These are phyloP conservation scores for Eunapius fragilis DNA, from an alignment of 37 sponge, comb jelly and placozoan species.

Conservation along the genomic window DNA sequence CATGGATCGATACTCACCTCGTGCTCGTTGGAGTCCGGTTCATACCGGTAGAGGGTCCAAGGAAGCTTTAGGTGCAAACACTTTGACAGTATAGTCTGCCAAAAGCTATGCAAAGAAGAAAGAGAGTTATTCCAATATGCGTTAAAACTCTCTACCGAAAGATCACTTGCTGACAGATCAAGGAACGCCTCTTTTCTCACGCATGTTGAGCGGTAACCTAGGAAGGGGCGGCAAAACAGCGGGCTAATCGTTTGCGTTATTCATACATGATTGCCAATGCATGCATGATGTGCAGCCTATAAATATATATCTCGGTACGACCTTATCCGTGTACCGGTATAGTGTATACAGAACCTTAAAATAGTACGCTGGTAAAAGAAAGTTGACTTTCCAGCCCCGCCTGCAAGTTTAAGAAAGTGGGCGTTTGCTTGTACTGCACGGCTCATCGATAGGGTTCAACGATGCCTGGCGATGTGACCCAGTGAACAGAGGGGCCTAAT, in stretches of 20 bases:
- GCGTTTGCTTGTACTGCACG: too few species aligned
- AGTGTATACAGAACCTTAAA: too few species aligned
- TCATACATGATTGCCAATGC: not conserved
- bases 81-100: not conserved
- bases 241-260: not conserved
- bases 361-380: too few species aligned
- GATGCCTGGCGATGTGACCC: too few species aligned
- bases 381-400: too few species aligned
- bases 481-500: too few species aligned
- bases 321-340: too few species aligned
- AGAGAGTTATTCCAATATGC: not conserved
- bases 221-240: conserved; percentile 56
- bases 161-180: not conserved
- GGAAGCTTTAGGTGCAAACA: not conserved
- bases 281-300: not conserved
- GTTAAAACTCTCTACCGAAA: not conserved
- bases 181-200: conserved; percentile 19
- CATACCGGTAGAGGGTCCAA: not conserved
- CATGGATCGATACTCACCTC: not conserved
- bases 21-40: not conserved
- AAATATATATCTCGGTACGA: too few species aligned
- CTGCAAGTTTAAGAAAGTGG: too few species aligned
- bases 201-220: conserved; percentile 64
- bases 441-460: too few species aligned
- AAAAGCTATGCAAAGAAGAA: not conserved